These are phyloP conservation scores for Rhimphoctona megacephalus DNA, from an alignment of 2,888 invertebrate species.

Conservation along the genomic window DNA sequence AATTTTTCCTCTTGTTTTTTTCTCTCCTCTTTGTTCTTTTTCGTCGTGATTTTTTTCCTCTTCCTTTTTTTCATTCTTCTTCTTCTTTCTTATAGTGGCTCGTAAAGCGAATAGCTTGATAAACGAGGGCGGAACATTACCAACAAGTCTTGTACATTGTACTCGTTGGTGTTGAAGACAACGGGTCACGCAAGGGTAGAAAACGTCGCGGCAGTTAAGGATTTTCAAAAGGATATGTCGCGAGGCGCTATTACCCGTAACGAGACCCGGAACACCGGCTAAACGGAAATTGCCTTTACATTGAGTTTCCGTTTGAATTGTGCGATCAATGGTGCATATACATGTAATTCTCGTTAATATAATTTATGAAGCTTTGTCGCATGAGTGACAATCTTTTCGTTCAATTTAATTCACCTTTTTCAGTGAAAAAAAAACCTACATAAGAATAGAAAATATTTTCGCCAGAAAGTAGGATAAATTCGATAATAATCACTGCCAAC, in stretches of 20 bases:
- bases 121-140: slow-evolving; percentile 56
- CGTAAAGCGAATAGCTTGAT: slow-evolving; percentile 59
- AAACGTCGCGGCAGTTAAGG: slow-evolving; percentile 32
- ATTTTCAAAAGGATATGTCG: slow-evolving; percentile 46
- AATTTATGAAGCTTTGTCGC: neutral
- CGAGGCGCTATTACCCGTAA: slow-evolving; percentile 16
- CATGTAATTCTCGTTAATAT: neutral
- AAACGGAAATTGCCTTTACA: slow-evolving; percentile 51
- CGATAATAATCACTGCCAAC: neutral
- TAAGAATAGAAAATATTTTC: neutral
- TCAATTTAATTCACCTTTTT: neutral
- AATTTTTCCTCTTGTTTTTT: slow-evolving; percentile 1
- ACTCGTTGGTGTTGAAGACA: slow-evolving; percentile 30
- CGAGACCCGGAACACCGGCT: slow-evolving; percentile 40
- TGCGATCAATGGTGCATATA: slow-evolving; percentile 4
- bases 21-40: slow-evolving; percentile 1
- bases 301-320: slow-evolving; percentile 38
- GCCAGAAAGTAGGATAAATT: neutral
- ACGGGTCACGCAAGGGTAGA: slow-evolving; percentile 56
- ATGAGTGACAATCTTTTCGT: neutral
- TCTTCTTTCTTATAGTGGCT: slow-evolving; percentile 41
- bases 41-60: neutral
- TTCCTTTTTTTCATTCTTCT: neutral
- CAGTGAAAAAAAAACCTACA: neutral
- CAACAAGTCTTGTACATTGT: slow-evolving; percentile 1